A percentile compares a stretch with the other conserved stretches of the same genome.
phyloP scores from a whole-genome alignment of 1,140 invertebrate species.

The Delia radicum region DNA sequence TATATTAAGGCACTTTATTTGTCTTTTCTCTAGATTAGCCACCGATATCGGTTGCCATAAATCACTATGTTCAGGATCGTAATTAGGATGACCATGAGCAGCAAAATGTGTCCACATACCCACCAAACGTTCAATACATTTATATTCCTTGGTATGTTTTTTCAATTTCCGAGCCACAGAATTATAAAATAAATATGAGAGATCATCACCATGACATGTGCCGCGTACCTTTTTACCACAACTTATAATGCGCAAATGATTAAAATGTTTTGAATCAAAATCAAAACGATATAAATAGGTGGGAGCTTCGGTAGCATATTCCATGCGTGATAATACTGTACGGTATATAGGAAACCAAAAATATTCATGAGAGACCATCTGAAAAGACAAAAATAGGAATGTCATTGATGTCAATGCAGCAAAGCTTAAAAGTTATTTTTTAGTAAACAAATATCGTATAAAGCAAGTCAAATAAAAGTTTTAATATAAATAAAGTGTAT shows the following conservation, averaged over 20 bases:
- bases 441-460: too few relatives aligned
- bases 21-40: constrained; percentile 40
- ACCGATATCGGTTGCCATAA: constrained; percentile 43
- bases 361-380: constrained; percentile 55
- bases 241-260: constrained; percentile 54
- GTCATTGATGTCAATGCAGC: too few relatives aligned
- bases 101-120: constrained; percentile 58
- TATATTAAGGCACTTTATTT: constrained; percentile 58
- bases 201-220: constrained; percentile 65
- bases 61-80: constrained; percentile 44
- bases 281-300: constrained; percentile 59
- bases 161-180: constrained; percentile 55
- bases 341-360: constrained; percentile 57
- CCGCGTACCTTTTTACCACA: constrained; percentile 53
- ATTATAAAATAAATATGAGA: constrained; percentile 66
- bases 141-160: constrained; percentile 49
- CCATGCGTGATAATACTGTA: constrained; percentile 51
- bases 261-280: constrained; percentile 54
- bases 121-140: constrained; percentile 52
- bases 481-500: too few relatives aligned
- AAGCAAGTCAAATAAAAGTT: too few relatives aligned
- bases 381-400: constrained; percentile 8
- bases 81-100: constrained; percentile 52
- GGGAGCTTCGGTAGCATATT: constrained; percentile 47
- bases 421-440: too few relatives aligned